Evolutionary conservation across 2,888 invertebrate genomes (phyloP).

Genomic region (Drosophila ustulata): DNA sequence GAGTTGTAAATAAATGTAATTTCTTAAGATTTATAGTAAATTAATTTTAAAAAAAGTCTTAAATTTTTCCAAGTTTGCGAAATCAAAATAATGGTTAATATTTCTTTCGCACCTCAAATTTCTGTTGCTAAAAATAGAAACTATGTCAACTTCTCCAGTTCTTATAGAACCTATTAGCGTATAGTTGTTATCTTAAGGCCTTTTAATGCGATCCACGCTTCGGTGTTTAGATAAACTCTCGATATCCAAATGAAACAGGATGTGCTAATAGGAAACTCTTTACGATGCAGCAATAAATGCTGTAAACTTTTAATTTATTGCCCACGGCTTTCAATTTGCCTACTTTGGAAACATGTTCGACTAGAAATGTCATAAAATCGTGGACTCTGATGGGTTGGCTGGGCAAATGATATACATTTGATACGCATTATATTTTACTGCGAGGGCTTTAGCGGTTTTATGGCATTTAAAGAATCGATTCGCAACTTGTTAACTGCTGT

Average conservation of each 20-base stretch:
- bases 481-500: constrained; percentile 34
- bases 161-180: background rate
- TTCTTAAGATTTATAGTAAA: no score
- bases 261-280: constrained; percentile 17
- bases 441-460: constrained; percentile 19
- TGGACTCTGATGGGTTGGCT: constrained; percentile 39
- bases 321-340: constrained; percentile 13
- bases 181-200: background rate
- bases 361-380: constrained; percentile 27
- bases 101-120: no score
- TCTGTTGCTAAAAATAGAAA: no score
- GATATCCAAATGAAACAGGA: constrained; percentile 11
- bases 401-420: constrained; percentile 51
- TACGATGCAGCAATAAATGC: constrained; percentile 34
- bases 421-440: constrained; percentile 52
- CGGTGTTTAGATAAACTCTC: background rate
- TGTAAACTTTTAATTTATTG: constrained; percentile 29
- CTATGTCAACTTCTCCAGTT: no score
- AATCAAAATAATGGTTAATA: no score
- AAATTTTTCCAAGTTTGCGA: no score
- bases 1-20: no score
- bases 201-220: constrained; percentile 1
- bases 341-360: constrained; percentile 30
- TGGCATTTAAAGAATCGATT: constrained; percentile 30
- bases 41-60: no score